Evolutionary conservation across 2,797 vertebrate genomes (phyloP).

Genomic region (Schizopygopsis malacanthus): DNA sequence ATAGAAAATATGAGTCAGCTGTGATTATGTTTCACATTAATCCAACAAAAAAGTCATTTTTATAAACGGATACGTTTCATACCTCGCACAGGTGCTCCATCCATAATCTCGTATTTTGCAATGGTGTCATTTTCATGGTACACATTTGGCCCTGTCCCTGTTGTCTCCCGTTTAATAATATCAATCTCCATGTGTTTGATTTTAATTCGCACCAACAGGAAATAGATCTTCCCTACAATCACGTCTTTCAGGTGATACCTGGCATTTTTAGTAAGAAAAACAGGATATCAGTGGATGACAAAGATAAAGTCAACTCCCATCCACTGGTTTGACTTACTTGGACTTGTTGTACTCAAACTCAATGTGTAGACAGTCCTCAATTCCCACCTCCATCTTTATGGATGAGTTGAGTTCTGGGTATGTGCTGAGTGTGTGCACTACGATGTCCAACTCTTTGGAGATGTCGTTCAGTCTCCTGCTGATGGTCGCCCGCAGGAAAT

Average conservation of each 20-base stretch:
- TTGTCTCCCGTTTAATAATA: constrained; percentile 98
- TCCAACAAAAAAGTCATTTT: too few species aligned
- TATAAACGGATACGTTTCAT: constrained; percentile 16
- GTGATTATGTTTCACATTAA: not conserved
- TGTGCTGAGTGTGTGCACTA: constrained; percentile 96
- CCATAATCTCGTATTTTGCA: constrained; percentile 99
- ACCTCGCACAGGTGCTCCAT: constrained; percentile 97
- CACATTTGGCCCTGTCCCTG: constrained; percentile 94
- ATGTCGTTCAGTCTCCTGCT: constrained; percentile 96
- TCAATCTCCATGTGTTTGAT: constrained; percentile 99
- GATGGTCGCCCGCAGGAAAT: constrained; percentile 95
- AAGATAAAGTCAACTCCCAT: not conserved
- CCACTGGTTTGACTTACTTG: constrained; percentile 83
- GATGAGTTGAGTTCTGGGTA: constrained; percentile 98
- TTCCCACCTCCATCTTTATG: constrained; percentile 99
- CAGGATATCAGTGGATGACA: not conserved
- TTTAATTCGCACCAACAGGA: constrained; percentile 97
- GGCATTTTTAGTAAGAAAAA: not conserved
- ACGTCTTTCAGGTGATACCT: constrained; percentile 99
- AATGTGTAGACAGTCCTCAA: constrained; percentile 98
- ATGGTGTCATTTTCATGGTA: constrained; percentile 99
- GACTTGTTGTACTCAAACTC: constrained; percentile 99
- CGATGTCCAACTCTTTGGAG: constrained; percentile 97
- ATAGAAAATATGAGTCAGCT: not conserved
- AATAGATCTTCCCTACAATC: constrained; percentile 99